A percentile compares a stretch with the other conserved stretches of the same genome.
Evolutionary conservation across 2,888 invertebrate genomes (phyloP).

Genomic region (Xestoiulus laeticollis): DNA sequence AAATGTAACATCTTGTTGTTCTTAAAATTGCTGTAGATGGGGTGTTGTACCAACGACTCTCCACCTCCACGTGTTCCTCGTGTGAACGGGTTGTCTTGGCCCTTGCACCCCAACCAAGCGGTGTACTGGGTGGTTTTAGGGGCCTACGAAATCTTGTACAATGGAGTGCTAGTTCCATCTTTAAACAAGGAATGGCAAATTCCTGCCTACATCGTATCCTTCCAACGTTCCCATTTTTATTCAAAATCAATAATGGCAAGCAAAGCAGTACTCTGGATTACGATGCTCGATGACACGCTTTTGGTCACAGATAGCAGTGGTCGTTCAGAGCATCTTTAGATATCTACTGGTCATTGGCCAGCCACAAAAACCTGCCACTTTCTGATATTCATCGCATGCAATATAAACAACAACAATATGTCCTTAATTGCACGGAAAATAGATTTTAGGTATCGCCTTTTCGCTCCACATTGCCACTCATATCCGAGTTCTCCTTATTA

Average conservation of each 20-base stretch:
- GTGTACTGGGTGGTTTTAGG: conserved; percentile 83
- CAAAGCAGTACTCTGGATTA: conserved; percentile 2
- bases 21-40: conserved; percentile 42
- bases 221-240: conserved; percentile 42
- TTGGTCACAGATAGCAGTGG: background rate
- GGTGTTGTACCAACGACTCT: conserved; percentile 45
- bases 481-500: conserved; percentile 79
- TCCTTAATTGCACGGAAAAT: background rate
- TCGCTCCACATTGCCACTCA: conserved; percentile 79
- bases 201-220: conserved; percentile 69
- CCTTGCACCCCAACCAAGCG: conserved; percentile 86
- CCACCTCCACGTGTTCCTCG: conserved; percentile 53
- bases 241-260: conserved; percentile 21
- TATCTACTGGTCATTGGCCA: background rate
- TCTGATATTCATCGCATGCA: background rate
- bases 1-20: background rate
- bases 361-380: background rate
- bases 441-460: conserved; percentile 69
- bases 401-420: background rate
- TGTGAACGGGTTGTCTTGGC: conserved; percentile 62
- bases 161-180: conserved; percentile 72
- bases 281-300: background rate
- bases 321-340: background rate
- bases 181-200: conserved; percentile 74
- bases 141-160: conserved; percentile 74